Base-by-base conservation (phyloP, 2,888 invertebrate species). In the Acanthoscelides obtectus region DNA sequence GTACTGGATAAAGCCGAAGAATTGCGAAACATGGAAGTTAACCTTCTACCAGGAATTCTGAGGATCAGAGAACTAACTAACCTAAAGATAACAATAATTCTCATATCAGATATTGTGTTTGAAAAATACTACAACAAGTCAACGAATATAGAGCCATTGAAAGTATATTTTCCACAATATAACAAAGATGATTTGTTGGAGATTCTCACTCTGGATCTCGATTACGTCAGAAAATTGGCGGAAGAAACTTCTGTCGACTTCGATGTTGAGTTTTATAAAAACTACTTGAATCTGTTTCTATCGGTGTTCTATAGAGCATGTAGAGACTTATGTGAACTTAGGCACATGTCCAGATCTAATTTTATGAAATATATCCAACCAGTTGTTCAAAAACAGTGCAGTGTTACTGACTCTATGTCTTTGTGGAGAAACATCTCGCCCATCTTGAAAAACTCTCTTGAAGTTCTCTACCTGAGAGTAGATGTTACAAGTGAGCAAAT, bases 261-360 rank as follows among this genome's bases (percentile, higher is more conserved):
- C 69, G 83, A 81, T 74, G 21, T 77, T 27, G 88, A 89, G 75
- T 89, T 96, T 80, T 97, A 94, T 84, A 88, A 87, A 68, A 92
- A 92, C 85, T 97, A 95, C 85, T 85, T 96, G 69, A 93, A 91
- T 84, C 89, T 95, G 68, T 93, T 96, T 82, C 86, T 97, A 3
- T 93, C 93, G 77, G 93, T 96, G 64, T 97, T 95, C 85, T 93
- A 93, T 81, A 88, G 93, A 80, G 93, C 92, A 25, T 96, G 96
- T 84, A 88, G 96, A 22, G 95, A 96, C 88, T 85, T 97, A 69
- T 91, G 91, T 22, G 97, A 97, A 85, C 87, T 97, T 70, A 89
- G 91, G 75, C 90, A 94, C 80, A 91, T 95, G 88, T 93, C 95
- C n/a, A 88, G 89, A 78, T 86, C 90, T 66, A 92, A 91, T 83